phyloP scores from a whole-genome alignment of 30 jellyfish, hydroid and myxozoan species.

The Morbakka virulenta region DNA sequence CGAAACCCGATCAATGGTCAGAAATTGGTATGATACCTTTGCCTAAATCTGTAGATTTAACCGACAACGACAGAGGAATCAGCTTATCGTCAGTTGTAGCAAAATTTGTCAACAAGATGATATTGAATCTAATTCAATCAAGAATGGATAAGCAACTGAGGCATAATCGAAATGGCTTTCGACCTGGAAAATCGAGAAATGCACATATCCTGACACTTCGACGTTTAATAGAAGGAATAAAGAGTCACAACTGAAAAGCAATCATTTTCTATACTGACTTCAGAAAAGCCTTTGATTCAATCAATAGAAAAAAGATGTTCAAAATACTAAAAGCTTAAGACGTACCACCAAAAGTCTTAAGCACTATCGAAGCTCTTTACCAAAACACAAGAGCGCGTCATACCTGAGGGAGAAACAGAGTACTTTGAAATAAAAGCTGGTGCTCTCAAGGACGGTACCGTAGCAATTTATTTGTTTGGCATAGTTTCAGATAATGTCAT shows the following conservation, averaged over 20 bases:
- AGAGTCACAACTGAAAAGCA: neutral
- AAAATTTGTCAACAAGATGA: slow-evolving; percentile 8
- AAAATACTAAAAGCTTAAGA: slow-evolving; percentile 3
- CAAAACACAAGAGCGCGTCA: neutral
- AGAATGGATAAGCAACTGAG: slow-evolving; percentile 5
- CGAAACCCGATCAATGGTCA: slow-evolving; percentile 22
- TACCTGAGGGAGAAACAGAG: slow-evolving; percentile 8
- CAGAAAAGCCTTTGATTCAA: slow-evolving; percentile 19
- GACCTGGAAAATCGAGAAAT: slow-evolving; percentile 8
- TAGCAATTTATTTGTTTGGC: slow-evolving; percentile 12
- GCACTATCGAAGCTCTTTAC: neutral
- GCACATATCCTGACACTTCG: slow-evolving; percentile 12
- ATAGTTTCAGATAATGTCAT: slow-evolving; percentile 1
- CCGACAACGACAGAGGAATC: neutral
- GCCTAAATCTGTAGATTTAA: slow-evolving; percentile 1
- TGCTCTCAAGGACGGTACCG: neutral
- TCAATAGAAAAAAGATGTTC: neutral
- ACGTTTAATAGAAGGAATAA: slow-evolving; percentile 4
- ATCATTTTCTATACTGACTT: slow-evolving; percentile 5
- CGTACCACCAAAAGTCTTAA: neutral
- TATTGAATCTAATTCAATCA: neutral
- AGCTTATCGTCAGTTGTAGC: neutral
- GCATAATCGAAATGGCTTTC: slow-evolving; percentile 14
- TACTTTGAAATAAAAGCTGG: neutral
- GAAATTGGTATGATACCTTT: slow-evolving; percentile 6